phyloP scores from a whole-genome alignment of 2,888 invertebrate species.

The Lycocerus yunnanus region DNA sequence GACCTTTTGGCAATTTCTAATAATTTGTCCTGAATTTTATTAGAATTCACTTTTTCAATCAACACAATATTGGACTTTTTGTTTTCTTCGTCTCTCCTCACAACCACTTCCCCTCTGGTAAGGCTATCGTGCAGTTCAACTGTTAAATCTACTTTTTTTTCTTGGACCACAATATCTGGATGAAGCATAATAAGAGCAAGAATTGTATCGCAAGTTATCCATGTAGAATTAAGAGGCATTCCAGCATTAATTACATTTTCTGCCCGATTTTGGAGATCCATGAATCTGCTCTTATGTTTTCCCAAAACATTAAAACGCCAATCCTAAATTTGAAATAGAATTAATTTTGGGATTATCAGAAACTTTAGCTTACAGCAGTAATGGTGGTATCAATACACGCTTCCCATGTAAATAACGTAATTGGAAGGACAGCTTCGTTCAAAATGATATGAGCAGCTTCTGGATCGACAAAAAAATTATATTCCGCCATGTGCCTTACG shows the following conservation, averaged over 20 bases:
- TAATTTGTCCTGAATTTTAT: not conserved
- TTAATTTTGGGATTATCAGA: not conserved
- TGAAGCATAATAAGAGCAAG: slow-evolving; percentile 57
- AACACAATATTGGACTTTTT: slow-evolving; percentile 21
- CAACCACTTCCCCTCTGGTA: slow-evolving; percentile 68
- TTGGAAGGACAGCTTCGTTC: slow-evolving; percentile 62
- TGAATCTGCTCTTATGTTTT: slow-evolving; percentile 47
- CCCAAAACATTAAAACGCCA: slow-evolving; percentile 61
- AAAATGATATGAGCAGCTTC: slow-evolving; percentile 77
- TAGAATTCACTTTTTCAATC: not conserved
- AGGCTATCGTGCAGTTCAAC: slow-evolving; percentile 63
- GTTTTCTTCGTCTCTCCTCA: slow-evolving; percentile 58
- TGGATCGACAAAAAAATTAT: slow-evolving; percentile 77
- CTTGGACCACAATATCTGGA: slow-evolving; percentile 42
- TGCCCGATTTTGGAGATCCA: slow-evolving; percentile 59
- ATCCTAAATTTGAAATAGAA: slow-evolving; percentile 49
- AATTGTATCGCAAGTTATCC: slow-evolving; percentile 60
- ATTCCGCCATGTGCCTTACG: slow-evolving; percentile 68
- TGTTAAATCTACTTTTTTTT: slow-evolving; percentile 54
- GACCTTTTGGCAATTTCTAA: not conserved
- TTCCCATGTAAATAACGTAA: slow-evolving; percentile 76
- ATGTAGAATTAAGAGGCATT: slow-evolving; percentile 19
- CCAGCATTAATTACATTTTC: slow-evolving; percentile 48
- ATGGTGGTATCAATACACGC: slow-evolving; percentile 55
- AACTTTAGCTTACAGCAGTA: slow-evolving; percentile 47